Percentiles rank a stretch among this genome's conserved stretches.
phyloP scores from a whole-genome alignment of 2,888 invertebrate genomes.

The Osmoderma eremita region DNA sequence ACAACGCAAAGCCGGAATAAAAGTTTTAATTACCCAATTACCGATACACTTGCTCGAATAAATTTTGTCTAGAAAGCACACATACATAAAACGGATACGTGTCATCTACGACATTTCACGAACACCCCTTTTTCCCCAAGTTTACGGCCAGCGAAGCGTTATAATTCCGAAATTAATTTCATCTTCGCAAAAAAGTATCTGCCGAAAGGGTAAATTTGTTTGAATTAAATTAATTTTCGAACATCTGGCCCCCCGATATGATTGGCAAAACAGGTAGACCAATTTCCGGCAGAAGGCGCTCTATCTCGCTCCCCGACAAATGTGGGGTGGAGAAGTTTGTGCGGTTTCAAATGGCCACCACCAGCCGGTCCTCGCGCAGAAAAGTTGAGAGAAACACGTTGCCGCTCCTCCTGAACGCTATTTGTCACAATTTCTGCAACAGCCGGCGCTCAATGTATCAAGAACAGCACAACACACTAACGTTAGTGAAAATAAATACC shows the following conservation, averaged over 20 bases:
- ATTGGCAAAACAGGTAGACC: conserved; percentile 48
- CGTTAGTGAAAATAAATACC: conserved; percentile 50
- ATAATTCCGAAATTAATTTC: conserved; percentile 32
- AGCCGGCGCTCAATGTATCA: conserved; percentile 49
- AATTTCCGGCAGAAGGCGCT: conserved; percentile 51
- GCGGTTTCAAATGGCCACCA: conserved; percentile 55
- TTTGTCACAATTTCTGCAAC: conserved; percentile 56
- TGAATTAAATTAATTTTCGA: conserved; percentile 34
- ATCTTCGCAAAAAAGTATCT: conserved; percentile 21
- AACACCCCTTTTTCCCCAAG: conserved; percentile 16
- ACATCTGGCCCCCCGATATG: conserved; percentile 37
- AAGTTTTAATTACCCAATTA: no score
- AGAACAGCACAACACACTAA: conserved; percentile 44
- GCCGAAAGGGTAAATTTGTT: conserved; percentile 37
- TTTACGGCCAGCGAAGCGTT: conserved; percentile 19
- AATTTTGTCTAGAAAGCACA: background rate
- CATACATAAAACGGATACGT: conserved; percentile 1
- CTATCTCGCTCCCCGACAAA: conserved; percentile 40
- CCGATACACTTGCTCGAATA: no score
- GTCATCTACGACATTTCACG: conserved; percentile 1
- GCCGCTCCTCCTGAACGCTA: conserved; percentile 51
- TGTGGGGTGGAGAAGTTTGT: conserved; percentile 51
- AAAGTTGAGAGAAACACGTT: conserved; percentile 54
- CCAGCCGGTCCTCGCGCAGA: conserved; percentile 50
- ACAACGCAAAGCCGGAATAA: no score